Conservation (phyloP, 1,140 invertebrate species). For the Eurosta solidaginis region DNA sequence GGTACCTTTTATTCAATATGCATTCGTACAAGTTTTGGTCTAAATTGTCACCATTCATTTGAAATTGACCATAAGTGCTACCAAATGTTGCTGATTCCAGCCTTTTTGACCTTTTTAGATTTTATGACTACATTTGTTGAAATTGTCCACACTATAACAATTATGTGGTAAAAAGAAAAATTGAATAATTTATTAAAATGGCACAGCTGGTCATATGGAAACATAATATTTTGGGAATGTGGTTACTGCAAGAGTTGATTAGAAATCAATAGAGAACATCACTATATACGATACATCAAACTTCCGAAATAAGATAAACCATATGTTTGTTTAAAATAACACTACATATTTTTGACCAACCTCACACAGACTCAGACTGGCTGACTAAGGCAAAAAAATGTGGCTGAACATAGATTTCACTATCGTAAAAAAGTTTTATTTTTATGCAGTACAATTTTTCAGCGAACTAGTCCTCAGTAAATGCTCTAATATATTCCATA, state of each 20-base stretch:
- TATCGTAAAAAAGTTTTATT: too few species aligned
- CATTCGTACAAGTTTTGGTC: not conserved
- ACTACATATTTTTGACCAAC: too few species aligned
- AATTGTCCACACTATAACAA: not conserved
- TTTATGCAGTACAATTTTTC: too few species aligned
- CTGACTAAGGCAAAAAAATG: too few species aligned
- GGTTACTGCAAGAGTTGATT: too few species aligned
- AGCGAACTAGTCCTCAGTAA: too few species aligned
- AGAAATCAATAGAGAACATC: not conserved
- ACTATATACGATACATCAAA: not conserved
- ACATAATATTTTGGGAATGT: not conserved
- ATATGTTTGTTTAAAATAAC: too few species aligned
- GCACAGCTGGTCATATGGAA: not conserved
- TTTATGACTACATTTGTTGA: not conserved
- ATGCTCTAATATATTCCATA: too few species aligned
- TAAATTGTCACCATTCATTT: not conserved
- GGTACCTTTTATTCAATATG: not conserved
- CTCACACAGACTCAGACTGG: too few species aligned
- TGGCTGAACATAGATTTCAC: too few species aligned
- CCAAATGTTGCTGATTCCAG: not conserved
- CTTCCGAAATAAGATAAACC: not conserved
- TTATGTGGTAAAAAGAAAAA: not conserved
- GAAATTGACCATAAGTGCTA: conserved; percentile 1
- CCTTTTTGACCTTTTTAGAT: not conserved
- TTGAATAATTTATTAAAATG: not conserved